phyloP scores from a whole-genome alignment of 92 coral and sea anemone species.

The Nematostella vectensis region DNA sequence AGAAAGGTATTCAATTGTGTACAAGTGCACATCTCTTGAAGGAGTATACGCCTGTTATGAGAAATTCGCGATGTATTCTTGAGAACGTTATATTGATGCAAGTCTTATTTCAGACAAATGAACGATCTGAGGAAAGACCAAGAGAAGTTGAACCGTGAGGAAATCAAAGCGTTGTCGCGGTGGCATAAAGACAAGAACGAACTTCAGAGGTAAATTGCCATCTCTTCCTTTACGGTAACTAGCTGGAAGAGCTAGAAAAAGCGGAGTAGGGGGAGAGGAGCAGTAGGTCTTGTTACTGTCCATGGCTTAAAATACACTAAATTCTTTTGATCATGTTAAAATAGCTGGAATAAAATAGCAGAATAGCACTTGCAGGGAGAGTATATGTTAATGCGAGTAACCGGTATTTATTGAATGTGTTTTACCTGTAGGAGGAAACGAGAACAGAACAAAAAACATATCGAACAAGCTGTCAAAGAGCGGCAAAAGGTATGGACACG shows the following conservation, averaged over 20 bases:
- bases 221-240: neutral
- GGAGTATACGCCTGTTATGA: too few relatives aligned
- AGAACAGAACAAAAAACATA: conserved; percentile 95
- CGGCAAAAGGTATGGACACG: conserved; percentile 89
- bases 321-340: neutral
- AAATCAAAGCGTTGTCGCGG: conserved; percentile 64
- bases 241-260: too few relatives aligned
- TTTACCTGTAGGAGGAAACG: conserved; percentile 71
- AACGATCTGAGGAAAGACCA: conserved; percentile 83
- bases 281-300: too few relatives aligned
- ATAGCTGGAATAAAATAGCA: too few relatives aligned
- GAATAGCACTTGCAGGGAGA: too few relatives aligned
- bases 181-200: conserved; percentile 69
- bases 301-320: neutral
- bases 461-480: conserved; percentile 91
- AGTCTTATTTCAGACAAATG: conserved; percentile 54
- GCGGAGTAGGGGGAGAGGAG: too few relatives aligned
- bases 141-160: conserved; percentile 73
- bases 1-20: too few relatives aligned
- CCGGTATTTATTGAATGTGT: too few relatives aligned
- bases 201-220: conserved; percentile 66
- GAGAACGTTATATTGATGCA: neutral
- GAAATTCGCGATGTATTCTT: too few relatives aligned
- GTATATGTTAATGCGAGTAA: too few relatives aligned
- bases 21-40: too few relatives aligned